Percentiles rank a stretch among this genome's conserved stretches.
phyloP scores from a whole-genome alignment of 2,113 vertebrate species.

The Cyprinodon brontotheroides region DNA sequence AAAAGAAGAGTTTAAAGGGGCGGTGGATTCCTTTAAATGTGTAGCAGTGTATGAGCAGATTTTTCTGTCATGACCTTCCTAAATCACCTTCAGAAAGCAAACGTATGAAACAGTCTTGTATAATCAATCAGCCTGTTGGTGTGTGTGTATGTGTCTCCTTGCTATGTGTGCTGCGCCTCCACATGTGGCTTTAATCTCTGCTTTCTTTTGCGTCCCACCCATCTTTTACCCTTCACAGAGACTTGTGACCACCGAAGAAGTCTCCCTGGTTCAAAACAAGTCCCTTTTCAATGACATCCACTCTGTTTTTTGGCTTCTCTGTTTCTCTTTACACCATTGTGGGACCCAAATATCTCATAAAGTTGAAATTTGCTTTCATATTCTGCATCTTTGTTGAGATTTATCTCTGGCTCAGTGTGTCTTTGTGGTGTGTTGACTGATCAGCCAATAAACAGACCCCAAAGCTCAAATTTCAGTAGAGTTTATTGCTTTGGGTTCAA shows the following conservation, averaged over 20 bases:
- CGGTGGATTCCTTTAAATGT: background rate
- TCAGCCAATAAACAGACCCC: slow-evolving; percentile 58
- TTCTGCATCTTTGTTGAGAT: slow-evolving; percentile 6
- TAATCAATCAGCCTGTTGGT: slow-evolving; percentile 57
- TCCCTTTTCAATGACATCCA: slow-evolving; percentile 16
- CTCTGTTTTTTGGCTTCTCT: background rate
- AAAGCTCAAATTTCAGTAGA: slow-evolving; percentile 52
- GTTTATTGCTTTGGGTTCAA: slow-evolving; percentile 64
- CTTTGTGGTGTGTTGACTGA: slow-evolving; percentile 58
- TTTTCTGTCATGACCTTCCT: slow-evolving; percentile 36
- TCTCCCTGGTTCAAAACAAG: slow-evolving; percentile 56
- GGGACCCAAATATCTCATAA: background rate
- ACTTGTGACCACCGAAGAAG: slow-evolving; percentile 47
- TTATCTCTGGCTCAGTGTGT: slow-evolving; percentile 1
- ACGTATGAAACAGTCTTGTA: slow-evolving; percentile 41
- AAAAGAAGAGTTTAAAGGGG: background rate
- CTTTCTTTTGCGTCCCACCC: slow-evolving; percentile 51
- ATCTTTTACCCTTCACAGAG: slow-evolving; percentile 51
- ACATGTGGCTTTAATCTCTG: slow-evolving; percentile 74
- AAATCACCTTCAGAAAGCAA: slow-evolving; percentile 33
- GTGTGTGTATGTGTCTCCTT: slow-evolving; percentile 18
- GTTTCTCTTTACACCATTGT: background rate
- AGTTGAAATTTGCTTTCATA: background rate
- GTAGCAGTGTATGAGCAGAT: background rate
- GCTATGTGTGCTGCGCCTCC: slow-evolving; percentile 26